Evolutionary conservation across 1,140 invertebrate genomes (phyloP).

Genomic region (Leguminivora glycinivorella): DNA sequence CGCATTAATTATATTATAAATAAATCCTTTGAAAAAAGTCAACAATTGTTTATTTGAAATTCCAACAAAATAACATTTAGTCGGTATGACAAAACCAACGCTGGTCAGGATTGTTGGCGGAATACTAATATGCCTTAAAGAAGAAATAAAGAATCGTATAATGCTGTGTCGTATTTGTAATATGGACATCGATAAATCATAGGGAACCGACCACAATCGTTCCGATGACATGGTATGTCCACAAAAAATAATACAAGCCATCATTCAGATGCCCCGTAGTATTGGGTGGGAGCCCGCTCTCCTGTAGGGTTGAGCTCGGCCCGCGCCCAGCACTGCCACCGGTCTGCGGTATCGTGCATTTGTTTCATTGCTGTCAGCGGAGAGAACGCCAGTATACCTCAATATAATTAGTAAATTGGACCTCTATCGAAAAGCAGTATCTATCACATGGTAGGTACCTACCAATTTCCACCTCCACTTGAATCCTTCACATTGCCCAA

Average conservation of each 20-base stretch:
- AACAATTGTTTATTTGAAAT: slow-evolving; percentile 75
- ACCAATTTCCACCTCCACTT: no score
- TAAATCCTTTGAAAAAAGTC: slow-evolving; percentile 56
- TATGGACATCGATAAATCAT: slow-evolving; percentile 77
- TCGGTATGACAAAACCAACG: slow-evolving; percentile 76
- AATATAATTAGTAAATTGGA: no score
- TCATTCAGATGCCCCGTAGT: slow-evolving; percentile 73
- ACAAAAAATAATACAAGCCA: slow-evolving; percentile 76
- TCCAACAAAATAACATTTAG: slow-evolving; percentile 77
- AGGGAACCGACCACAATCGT: slow-evolving; percentile 75
- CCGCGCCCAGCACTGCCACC: not conserved
- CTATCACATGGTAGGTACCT: no score
- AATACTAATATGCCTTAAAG: slow-evolving; percentile 78
- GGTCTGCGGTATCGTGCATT: not conserved
- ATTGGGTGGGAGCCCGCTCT: slow-evolving; percentile 67
- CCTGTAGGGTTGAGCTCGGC: slow-evolving; percentile 49
- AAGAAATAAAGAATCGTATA: slow-evolving; percentile 77
- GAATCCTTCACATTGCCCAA: no score
- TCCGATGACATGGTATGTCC: slow-evolving; percentile 75
- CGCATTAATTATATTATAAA: slow-evolving; percentile 66
- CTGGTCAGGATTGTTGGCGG: slow-evolving; percentile 68
- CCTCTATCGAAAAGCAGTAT: no score
- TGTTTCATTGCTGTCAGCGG: not conserved
- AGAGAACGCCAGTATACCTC: no score
- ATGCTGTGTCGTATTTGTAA: slow-evolving; percentile 77